A percentile compares a stretch with the other conserved stretches of the same genome.
Conservation (phyloP, 1,140 invertebrate genomes). For the Tetragnatha versicolor region DNA sequence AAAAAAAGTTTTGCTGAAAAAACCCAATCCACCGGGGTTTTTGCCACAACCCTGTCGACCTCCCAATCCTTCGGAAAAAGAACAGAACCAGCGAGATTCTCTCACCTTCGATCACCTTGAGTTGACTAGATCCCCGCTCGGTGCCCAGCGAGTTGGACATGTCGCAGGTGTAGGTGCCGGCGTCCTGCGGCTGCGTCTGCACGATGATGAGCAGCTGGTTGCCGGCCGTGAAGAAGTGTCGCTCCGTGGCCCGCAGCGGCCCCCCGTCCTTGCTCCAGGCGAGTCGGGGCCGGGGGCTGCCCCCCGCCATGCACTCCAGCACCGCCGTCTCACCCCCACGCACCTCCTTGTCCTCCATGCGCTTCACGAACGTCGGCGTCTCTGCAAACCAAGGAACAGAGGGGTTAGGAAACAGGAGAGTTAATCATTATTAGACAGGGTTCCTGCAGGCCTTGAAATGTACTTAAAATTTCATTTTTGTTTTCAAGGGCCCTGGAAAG, state of each 20-base stretch:
- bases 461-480: no score
- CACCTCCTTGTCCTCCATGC: constrained; percentile 84
- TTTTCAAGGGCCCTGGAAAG: no score
- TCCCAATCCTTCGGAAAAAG: no score
- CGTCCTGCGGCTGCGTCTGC: constrained; percentile 76
- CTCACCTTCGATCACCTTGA: constrained; percentile 69
- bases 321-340: constrained; percentile 80
- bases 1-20: neutral
- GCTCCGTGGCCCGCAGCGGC: constrained; percentile 72
- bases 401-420: neutral
- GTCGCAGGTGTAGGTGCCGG: constrained; percentile 87
- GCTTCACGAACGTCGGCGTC: constrained; percentile 82
- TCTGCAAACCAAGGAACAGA: constrained; percentile 67
- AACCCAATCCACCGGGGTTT: neutral
- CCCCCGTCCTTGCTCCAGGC: constrained; percentile 87
- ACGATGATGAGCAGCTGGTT: constrained; percentile 88
- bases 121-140: constrained; percentile 66
- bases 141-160: constrained; percentile 74
- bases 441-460: neutral
- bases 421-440: neutral
- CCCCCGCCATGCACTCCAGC: constrained; percentile 83
- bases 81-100: no score
- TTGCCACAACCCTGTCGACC: no score
- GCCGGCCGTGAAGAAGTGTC: constrained; percentile 83
- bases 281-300: constrained; percentile 83